phyloP scores from a whole-genome alignment of 2,113 vertebrate species.

The Oxygymnocypris stewartii region DNA sequence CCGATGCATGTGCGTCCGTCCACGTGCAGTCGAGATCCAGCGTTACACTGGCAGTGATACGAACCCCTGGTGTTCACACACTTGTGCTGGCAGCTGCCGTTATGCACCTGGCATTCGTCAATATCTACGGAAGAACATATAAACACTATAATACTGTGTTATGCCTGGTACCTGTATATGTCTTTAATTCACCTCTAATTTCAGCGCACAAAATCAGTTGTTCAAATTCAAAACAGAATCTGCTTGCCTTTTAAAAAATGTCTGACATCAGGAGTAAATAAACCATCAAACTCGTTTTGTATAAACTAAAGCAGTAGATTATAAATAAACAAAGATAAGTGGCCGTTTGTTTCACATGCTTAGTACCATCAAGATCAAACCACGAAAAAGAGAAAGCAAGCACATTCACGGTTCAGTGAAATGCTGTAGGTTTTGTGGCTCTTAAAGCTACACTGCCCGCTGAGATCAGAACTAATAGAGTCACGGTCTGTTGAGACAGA shows the following conservation, averaged over 20 bases:
- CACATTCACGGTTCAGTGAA: constrained; percentile 52
- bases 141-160: background rate
- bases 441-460: constrained; percentile 46
- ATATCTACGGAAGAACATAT: constrained; percentile 76
- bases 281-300: constrained; percentile 41
- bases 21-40: constrained; percentile 83
- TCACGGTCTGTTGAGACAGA: constrained; percentile 2
- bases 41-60: constrained; percentile 86
- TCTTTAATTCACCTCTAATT: background rate
- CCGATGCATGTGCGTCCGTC: constrained; percentile 91
- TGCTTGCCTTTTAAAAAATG: background rate
- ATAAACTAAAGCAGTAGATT: constrained; percentile 57
- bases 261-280: constrained; percentile 32
- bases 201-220: background rate
- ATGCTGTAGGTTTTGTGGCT: constrained; percentile 53
- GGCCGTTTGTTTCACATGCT: constrained; percentile 35
- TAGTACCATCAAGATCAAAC: background rate
- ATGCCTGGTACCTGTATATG: background rate
- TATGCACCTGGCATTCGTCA: constrained; percentile 90
- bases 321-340: constrained; percentile 59
- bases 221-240: constrained; percentile 1
- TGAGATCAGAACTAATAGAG: constrained; percentile 49
- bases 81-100: constrained; percentile 93
- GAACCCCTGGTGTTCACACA: constrained; percentile 91
- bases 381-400: constrained; percentile 38